Conservation (phyloP, 2,888 invertebrate genomes). For the Ormia ochracea region DNA sequence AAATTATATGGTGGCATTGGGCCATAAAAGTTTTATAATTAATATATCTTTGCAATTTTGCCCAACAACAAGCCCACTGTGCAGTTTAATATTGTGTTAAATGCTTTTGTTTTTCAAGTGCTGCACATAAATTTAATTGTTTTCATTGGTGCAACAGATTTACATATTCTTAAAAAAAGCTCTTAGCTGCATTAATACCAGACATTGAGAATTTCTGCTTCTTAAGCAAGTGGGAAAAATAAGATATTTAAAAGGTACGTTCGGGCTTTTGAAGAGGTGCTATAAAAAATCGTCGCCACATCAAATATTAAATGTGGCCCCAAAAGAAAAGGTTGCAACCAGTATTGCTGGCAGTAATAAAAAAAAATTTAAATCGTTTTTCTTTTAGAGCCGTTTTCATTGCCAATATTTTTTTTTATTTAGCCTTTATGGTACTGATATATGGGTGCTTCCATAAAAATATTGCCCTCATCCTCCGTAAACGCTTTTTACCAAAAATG, state of each 20-base stretch:
- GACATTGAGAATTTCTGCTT: neutral
- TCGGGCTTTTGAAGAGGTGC: neutral
- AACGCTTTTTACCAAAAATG: no score
- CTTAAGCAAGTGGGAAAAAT: neutral
- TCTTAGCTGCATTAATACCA: neutral
- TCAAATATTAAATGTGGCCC: no score
- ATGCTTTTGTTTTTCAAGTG: neutral
- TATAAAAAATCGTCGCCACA: no score
- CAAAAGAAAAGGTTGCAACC: no score
- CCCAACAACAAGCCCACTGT: neutral
- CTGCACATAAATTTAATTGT: slow-evolving; percentile 18
- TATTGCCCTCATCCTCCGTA: no score
- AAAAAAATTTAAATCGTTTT: no score
- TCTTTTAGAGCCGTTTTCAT: no score
- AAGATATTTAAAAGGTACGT: neutral
- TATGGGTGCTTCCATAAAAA: no score
- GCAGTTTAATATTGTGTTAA: slow-evolving; percentile 21
- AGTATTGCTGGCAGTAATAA: no score
- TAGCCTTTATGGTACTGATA: no score
- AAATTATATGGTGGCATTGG: neutral
- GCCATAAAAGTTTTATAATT: neutral
- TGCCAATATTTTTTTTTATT: no score
- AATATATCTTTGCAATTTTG: neutral
- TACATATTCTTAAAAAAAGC: no score
- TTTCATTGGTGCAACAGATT: neutral